These are phyloP conservation scores for Onthophagus sagittarius DNA, from an alignment of 2,888 invertebrate genomes.

Conservation along the genomic window DNA sequence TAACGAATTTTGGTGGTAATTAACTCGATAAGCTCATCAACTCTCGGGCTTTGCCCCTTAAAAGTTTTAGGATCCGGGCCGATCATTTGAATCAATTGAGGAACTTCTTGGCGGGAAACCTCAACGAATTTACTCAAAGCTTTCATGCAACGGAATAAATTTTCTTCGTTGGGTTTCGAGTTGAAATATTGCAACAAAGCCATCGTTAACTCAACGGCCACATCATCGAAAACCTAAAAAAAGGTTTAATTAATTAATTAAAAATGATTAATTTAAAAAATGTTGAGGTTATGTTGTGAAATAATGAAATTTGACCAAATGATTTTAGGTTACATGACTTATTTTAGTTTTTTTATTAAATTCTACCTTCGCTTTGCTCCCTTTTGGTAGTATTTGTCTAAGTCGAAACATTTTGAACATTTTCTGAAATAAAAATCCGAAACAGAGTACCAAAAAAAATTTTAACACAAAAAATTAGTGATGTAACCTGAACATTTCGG, in stretches of 20 bases:
- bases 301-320: background rate
- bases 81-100: slow-evolving; percentile 85
- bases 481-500: background rate
- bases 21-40: slow-evolving; percentile 76
- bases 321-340: slow-evolving; percentile 9
- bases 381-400: slow-evolving; percentile 60
- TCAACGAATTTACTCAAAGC: slow-evolving; percentile 70
- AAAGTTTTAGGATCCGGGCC: slow-evolving; percentile 83
- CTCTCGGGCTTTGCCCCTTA: slow-evolving; percentile 73
- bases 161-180: slow-evolving; percentile 74
- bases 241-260: background rate
- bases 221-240: slow-evolving; percentile 85
- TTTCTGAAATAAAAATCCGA: slow-evolving; percentile 58
- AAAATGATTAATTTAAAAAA: background rate
- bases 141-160: slow-evolving; percentile 73
- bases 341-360: slow-evolving; percentile 24
- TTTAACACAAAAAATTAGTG: slow-evolving; percentile 5
- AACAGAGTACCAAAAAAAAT: slow-evolving; percentile 41
- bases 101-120: slow-evolving; percentile 78
- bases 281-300: background rate
- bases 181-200: slow-evolving; percentile 86
- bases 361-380: slow-evolving; percentile 60
- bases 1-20: slow-evolving; percentile 64
- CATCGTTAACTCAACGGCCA: slow-evolving; percentile 88
- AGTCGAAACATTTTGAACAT: slow-evolving; percentile 62